Evolutionary conservation across 2,888 invertebrate genomes (phyloP).

Genomic region (Tricholauxania praeusta): DNA sequence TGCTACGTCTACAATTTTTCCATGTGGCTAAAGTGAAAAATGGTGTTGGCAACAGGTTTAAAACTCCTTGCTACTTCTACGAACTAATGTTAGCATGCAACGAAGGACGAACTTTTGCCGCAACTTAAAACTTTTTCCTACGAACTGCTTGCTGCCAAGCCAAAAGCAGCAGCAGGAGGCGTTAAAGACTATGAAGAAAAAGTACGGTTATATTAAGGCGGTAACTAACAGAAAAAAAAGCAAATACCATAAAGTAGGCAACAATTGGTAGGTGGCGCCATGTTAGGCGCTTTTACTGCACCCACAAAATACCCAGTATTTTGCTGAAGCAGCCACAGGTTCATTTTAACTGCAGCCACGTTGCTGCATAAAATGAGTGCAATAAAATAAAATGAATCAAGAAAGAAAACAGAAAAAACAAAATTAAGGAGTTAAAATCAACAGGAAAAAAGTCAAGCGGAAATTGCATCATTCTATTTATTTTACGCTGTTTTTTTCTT

Average conservation of each 20-base stretch:
- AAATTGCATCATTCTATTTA: conserved; percentile 33
- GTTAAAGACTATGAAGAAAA: neutral
- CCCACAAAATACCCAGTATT: neutral
- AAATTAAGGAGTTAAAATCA: too few species aligned
- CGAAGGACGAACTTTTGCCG: conserved; percentile 31
- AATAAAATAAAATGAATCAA: conserved; percentile 5
- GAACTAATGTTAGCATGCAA: neutral
- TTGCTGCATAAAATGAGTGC: conserved; percentile 3
- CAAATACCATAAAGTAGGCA: conserved; percentile 7
- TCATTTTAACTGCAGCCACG: conserved; percentile 10
- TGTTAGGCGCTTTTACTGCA: too few species aligned
- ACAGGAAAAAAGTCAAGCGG: conserved; percentile 9
- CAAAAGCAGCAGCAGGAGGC: conserved; percentile 23
- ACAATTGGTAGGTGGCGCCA: neutral
- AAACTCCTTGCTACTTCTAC: neutral
- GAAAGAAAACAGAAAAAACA: too few species aligned
- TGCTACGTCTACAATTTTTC: too few species aligned
- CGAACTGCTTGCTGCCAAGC: neutral
- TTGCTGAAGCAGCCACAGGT: neutral
- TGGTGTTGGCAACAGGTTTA: conserved; percentile 47
- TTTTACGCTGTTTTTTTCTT: neutral
- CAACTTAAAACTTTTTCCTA: conserved; percentile 22
- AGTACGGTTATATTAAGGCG: too few species aligned
- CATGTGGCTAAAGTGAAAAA: conserved; percentile 41
- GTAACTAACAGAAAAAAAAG: neutral